Base-by-base conservation (phyloP, 2,113 vertebrate genomes). In the Spilogale gracilis region DNA sequence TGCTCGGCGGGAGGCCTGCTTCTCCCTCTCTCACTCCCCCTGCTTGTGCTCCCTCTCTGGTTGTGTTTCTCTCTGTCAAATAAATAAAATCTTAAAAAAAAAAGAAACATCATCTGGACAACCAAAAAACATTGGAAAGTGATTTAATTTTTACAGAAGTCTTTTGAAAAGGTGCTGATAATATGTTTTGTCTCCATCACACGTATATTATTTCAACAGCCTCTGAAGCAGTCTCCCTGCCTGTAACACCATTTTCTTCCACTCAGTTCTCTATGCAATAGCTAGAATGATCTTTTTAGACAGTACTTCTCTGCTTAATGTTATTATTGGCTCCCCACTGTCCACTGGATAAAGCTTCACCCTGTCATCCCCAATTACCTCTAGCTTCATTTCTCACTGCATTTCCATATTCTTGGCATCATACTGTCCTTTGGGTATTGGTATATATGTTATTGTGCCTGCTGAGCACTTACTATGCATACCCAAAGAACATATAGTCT, bases 381-480 rank as follows among this genome's bases (percentile, higher is more conserved):
- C 61, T 76, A 88, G 79, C 43, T 92, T 95, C 30, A 88, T 58
- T 48, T 90, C n/a, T 95, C 74, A 79, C 20, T 43, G 50, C 52
- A 85, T 21, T 9, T 92, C 60, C 18, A 20, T n/a, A 56, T 23
- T 90, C 38, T 91, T 92, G 89, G 79, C 12, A 80, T 38, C 43
- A 52, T 14, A 54, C 27, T 85, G 11, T 84, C 23, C 78, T 81
- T 81, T 94, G 73, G 17, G n/a, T 65, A 71, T 9, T 0, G 1
- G 9, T 50, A 54, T 71, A 23, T 32, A 65, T 78, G 20, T 60
- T 93, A 71, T 23, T 52, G n/a, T 94, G 78, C 30, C 17, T 89
- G 27, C 74, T 85, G 61, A 91, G 65, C 54, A 74, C 78, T 74
- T 87, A 69, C 63, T 43, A 79, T 54, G 48, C 32, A 58, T 54